Conservation (phyloP, 1,140 invertebrate species). For the Drosophila pachea region DNA sequence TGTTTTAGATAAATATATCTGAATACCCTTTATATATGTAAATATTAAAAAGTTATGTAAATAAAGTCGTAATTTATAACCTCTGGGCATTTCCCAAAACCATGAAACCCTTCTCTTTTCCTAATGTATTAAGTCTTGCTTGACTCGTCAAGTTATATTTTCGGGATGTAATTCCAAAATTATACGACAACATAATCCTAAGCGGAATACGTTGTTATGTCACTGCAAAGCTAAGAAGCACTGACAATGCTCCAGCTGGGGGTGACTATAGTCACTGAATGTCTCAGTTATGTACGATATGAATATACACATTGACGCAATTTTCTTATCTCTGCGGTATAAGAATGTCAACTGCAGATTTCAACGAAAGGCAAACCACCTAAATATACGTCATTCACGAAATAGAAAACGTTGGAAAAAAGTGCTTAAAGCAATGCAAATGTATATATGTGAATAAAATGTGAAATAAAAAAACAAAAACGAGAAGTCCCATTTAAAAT, state of each 20-base stretch:
- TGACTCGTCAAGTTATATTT: no score
- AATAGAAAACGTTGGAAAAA: not conserved
- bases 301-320: conserved; percentile 19
- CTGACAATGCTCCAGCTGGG: conserved; percentile 11
- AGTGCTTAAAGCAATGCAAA: no score
- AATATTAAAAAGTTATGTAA: conserved; percentile 1
- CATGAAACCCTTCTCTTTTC: no score
- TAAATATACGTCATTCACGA: conserved; percentile 6
- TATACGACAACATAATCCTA: not conserved
- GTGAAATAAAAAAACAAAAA: conserved; percentile 11
- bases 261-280: not conserved
- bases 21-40: no score
- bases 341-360: conserved; percentile 15
- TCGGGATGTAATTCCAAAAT: no score
- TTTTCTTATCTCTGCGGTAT: conserved; percentile 10
- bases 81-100: no score
- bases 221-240: conserved; percentile 8
- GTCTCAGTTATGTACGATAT: not conserved
- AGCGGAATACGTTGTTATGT: conserved; percentile 30
- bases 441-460: not conserved
- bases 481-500: not conserved
- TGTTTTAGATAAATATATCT: conserved; percentile 46
- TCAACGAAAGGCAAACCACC: not conserved
- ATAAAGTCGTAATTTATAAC: not conserved
- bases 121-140: no score